Percentiles rank a stretch among this genome's conserved stretches.
Conservation (phyloP, 2,113 vertebrate genomes). For the Gnathonemus longibarbis region DNA sequence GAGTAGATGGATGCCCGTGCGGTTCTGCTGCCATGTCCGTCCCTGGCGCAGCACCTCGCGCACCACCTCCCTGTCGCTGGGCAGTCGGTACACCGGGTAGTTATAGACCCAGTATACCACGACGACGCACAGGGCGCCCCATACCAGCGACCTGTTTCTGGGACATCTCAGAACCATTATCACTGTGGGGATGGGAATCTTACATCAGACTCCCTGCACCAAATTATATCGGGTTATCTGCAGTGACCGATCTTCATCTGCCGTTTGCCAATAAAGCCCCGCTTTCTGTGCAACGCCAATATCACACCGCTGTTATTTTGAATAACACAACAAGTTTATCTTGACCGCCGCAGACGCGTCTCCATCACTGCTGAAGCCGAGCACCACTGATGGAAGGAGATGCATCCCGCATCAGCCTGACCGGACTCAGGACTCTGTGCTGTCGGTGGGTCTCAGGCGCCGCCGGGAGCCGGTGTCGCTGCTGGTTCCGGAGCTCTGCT, state of each 20-base stretch:
- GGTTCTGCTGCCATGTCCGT: conserved; percentile 74
- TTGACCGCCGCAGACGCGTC: not conserved
- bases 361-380: not conserved
- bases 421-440: not conserved
- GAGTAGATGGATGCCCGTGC: conserved; percentile 68
- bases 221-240: not conserved
- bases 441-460: not conserved
- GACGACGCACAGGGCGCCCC: conserved; percentile 76
- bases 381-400: not conserved
- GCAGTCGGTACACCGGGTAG: conserved; percentile 77
- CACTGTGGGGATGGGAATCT: conserved; percentile 12
- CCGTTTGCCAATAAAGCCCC: not conserved
- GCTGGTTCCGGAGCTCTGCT: not conserved
- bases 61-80: conserved; percentile 80
- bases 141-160: conserved; percentile 73
- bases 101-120: conserved; percentile 89
- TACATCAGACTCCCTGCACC: conserved; percentile 5
- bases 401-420: not conserved
- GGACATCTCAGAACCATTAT: conserved; percentile 69
- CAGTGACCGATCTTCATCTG: not conserved
- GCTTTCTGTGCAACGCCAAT: not conserved
- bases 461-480: not conserved
- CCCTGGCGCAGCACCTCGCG: conserved; percentile 80
- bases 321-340: not conserved
- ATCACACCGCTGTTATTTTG: not conserved